Evolutionary conservation across 2,888 invertebrate species (phyloP).

Genomic region (Melieria crassipennis): DNA sequence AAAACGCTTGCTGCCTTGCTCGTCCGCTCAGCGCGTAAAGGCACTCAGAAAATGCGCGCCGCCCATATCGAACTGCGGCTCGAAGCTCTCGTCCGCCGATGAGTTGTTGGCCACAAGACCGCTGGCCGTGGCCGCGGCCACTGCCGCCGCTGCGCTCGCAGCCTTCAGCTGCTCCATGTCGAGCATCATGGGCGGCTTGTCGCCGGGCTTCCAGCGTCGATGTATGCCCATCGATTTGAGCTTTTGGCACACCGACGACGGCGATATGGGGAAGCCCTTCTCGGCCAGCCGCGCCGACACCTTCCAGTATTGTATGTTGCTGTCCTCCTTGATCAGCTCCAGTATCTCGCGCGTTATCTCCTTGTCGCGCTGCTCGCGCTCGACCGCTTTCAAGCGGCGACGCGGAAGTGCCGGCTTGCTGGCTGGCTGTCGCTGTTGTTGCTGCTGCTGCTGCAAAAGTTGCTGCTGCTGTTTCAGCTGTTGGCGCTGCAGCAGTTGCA

Average conservation of each 20-base stretch:
- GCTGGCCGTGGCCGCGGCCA: constrained; percentile 40
- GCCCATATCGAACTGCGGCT: constrained; percentile 62
- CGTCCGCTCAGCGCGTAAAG: constrained; percentile 57
- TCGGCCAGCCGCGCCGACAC: constrained; percentile 63
- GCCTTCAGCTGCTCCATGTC: constrained; percentile 59
- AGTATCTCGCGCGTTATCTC: constrained; percentile 64
- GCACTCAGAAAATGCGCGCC: constrained; percentile 65
- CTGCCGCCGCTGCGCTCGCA: constrained; percentile 39
- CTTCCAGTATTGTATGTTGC: constrained; percentile 65
- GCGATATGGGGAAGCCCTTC: constrained; percentile 63
- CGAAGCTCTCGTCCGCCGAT: constrained; percentile 53
- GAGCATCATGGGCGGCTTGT: constrained; percentile 59
- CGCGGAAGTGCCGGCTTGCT: constrained; percentile 48
- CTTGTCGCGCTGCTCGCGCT: constrained; percentile 60
- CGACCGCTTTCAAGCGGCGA: constrained; percentile 61
- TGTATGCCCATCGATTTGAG: constrained; percentile 65
- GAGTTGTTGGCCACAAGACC: constrained; percentile 40
- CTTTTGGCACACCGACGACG: constrained; percentile 65
- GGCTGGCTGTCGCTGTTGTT: constrained; percentile 37
- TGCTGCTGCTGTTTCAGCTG: constrained; percentile 45
- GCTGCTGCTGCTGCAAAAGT: constrained; percentile 39
- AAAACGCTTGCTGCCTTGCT: neutral
- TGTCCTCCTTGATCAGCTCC: constrained; percentile 63
- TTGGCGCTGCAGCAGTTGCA: constrained; percentile 44
- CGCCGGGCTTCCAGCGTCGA: constrained; percentile 64